Conservation (phyloP, 2,113 vertebrate genomes). For the Bubo blakistoni region DNA sequence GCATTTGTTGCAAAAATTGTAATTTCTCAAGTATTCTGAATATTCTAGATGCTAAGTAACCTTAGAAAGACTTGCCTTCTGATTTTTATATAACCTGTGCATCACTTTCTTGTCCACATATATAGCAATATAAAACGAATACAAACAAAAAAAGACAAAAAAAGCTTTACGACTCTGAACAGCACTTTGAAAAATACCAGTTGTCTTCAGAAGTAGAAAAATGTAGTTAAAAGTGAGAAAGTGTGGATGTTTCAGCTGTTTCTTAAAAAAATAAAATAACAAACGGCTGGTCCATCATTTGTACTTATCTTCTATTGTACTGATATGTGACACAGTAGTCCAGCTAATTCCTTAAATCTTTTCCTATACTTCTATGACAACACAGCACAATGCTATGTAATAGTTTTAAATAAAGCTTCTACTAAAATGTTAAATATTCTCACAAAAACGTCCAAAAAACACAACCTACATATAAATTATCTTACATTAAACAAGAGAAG, state of each 20-base stretch:
- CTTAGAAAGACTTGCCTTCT: background rate
- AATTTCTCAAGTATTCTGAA: background rate
- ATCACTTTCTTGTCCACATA: background rate
- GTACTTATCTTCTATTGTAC: background rate
- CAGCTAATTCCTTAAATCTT: background rate
- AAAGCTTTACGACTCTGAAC: background rate
- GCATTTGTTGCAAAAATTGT: background rate
- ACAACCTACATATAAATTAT: background rate
- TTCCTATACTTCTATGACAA: background rate
- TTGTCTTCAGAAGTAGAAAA: background rate
- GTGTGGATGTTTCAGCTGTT: background rate
- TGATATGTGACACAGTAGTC: background rate
- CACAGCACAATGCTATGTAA: background rate
- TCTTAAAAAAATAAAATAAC: background rate
- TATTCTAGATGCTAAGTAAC: background rate
- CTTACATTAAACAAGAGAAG: background rate
- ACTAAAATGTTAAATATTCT: background rate
- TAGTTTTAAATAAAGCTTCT: background rate
- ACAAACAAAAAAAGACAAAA: background rate
- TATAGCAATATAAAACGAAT: background rate
- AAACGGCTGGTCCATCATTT: background rate
- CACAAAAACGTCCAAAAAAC: background rate
- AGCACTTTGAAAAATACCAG: background rate
- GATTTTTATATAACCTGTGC: background rate
- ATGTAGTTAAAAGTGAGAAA: background rate